A percentile compares a stretch with the other conserved stretches of the same genome.
These are phyloP conservation scores for Lathamus discolor DNA, from an alignment of 2,113 vertebrate species.

Conservation along the genomic window DNA sequence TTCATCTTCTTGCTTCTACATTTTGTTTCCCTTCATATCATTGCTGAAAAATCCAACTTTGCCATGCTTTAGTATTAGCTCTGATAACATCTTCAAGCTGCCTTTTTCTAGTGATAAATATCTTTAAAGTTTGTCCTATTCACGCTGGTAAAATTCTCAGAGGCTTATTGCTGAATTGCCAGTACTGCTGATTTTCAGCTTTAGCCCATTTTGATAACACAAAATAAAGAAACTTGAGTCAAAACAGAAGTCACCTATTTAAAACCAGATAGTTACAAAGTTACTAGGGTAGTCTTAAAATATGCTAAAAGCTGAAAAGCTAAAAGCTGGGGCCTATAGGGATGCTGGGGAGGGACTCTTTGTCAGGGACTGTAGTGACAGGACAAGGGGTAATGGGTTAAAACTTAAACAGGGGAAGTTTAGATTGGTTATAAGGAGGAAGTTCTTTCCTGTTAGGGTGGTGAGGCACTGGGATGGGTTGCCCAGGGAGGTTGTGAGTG, in stretches of 20 bases:
- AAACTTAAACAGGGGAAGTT: too few relatives aligned
- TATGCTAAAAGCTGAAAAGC: not conserved
- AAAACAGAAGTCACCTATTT: not conserved
- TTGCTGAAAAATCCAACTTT: constrained; percentile 23
- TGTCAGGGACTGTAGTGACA: too few relatives aligned
- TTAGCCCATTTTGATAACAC: not conserved
- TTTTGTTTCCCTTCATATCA: constrained; percentile 12
- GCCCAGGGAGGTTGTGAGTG: too few relatives aligned
- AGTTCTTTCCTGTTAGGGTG: too few relatives aligned
- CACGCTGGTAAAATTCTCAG: constrained; percentile 10
- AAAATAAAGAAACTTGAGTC: not conserved
- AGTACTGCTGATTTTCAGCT: not conserved
- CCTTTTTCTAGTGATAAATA: constrained; percentile 20
- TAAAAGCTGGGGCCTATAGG: too few relatives aligned
- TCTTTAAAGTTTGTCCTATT: constrained; percentile 23
- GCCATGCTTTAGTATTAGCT: not conserved
- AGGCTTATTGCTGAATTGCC: not conserved
- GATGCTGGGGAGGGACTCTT: too few relatives aligned
- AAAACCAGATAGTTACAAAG: not conserved
- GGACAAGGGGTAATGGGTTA: too few relatives aligned
- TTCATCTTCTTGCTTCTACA: constrained; percentile 6
- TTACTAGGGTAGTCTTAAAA: not conserved
- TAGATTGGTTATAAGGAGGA: too few relatives aligned
- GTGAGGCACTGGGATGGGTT: too few relatives aligned
- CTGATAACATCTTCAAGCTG: constrained; percentile 40